Conservation (phyloP, 2,797 vertebrate genomes). For the Darevskia mixta region DNA sequence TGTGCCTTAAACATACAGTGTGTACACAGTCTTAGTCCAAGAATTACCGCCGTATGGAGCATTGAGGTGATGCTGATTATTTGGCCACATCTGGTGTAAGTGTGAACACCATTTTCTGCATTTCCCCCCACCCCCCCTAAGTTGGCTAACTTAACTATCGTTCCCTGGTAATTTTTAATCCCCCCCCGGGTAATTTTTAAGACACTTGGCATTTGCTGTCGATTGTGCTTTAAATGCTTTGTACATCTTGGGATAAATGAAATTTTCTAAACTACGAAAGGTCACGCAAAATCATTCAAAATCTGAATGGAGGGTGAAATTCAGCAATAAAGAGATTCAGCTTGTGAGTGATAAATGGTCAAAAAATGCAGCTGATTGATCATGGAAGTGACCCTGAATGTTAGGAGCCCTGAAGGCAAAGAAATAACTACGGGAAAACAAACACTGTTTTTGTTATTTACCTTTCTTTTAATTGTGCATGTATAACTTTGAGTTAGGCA, state of each 20-base stretch:
- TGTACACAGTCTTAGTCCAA: background rate
- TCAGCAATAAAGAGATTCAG: slow-evolving; percentile 9
- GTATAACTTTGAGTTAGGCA: no score
- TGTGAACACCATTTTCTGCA: no score
- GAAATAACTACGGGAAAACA: slow-evolving; percentile 34
- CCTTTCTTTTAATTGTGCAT: background rate
- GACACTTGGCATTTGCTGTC: slow-evolving; percentile 28
- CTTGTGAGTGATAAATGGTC: background rate
- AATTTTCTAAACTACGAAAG: slow-evolving; percentile 39
- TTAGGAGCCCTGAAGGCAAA: slow-evolving; percentile 35
- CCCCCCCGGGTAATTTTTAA: background rate
- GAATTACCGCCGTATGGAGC: background rate
- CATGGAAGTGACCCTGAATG: slow-evolving; percentile 13
- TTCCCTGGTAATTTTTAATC: background rate
- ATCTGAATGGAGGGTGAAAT: slow-evolving; percentile 25
- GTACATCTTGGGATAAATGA: slow-evolving; percentile 13
- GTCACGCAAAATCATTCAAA: slow-evolving; percentile 46
- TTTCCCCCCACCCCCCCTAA: background rate
- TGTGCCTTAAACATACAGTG: no score
- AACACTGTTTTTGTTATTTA: slow-evolving; percentile 39
- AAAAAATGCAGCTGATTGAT: slow-evolving; percentile 15
- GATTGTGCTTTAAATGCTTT: slow-evolving; percentile 30
- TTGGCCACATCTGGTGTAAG: background rate
- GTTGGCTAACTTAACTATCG: background rate
- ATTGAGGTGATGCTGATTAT: background rate